These are phyloP conservation scores for Diuraphis noxia DNA, from an alignment of 1,140 invertebrate genomes.

Conservation along the genomic window DNA sequence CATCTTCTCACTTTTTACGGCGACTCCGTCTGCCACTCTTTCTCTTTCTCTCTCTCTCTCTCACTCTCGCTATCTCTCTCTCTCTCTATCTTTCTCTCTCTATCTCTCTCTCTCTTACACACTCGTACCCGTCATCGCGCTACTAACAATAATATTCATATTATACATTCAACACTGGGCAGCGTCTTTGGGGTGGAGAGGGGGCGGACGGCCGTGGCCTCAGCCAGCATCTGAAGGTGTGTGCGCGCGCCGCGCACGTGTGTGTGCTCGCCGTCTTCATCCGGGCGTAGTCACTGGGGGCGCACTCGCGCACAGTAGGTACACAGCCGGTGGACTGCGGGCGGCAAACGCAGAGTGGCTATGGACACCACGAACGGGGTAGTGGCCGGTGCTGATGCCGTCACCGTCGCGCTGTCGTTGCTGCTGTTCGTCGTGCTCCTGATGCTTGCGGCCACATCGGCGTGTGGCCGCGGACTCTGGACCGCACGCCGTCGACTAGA, in stretches of 20 bases:
- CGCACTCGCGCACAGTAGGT: conserved; percentile 7
- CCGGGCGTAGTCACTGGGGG: not conserved
- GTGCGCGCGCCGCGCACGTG: not conserved
- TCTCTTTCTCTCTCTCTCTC: not conserved
- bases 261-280: not conserved
- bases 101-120: too few relatives aligned
- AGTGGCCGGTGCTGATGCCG: not conserved
- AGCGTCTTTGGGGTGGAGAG: not conserved
- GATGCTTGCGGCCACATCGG: not conserved
- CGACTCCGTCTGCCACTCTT: not conserved
- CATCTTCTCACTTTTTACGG: not conserved
- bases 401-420: not conserved
- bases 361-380: conserved; percentile 43
- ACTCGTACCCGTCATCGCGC: too few relatives aligned
- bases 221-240: not conserved
- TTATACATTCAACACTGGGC: too few relatives aligned
- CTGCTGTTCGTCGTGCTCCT: not conserved
- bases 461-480: not conserved
- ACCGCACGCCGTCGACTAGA: not conserved
- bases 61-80: too few relatives aligned
- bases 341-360: conserved; percentile 13
- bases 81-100: too few relatives aligned
- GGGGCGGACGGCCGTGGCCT: not conserved
- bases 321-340: not conserved
- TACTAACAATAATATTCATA: not conserved